A percentile compares a stretch with the other conserved stretches of the same genome.
Conservation (phyloP, 2,888 invertebrate genomes). For the Hofmannophila pseudospretella region DNA sequence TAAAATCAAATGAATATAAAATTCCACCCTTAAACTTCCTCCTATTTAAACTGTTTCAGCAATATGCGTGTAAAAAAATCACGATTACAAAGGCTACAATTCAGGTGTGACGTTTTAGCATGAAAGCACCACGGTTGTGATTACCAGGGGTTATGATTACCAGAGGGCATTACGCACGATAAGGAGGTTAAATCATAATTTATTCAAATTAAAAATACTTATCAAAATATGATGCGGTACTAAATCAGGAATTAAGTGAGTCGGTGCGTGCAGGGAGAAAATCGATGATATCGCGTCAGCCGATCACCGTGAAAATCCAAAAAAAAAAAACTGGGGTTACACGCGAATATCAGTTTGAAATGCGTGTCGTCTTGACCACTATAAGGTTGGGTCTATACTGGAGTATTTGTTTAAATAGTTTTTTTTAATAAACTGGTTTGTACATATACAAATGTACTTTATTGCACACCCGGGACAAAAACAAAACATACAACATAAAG, state of each 20-base stretch:
- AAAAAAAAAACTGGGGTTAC: conserved; percentile 40
- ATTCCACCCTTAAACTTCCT: too few relatives aligned
- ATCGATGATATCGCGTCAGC: conserved; percentile 56
- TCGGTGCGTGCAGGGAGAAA: conserved; percentile 60
- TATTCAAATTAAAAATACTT: conserved; percentile 79
- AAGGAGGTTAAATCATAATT: conserved; percentile 74
- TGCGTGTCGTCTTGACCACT: conserved; percentile 17
- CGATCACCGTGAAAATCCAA: conserved; percentile 73
- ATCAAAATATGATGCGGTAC: conserved; percentile 76
- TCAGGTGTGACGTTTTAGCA: conserved; percentile 38
- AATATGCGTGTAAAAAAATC: conserved; percentile 4
- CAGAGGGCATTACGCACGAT: conserved; percentile 60
- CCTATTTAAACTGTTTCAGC: too few relatives aligned
- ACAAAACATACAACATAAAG: too few relatives aligned
- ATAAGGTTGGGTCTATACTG: conserved; percentile 1
- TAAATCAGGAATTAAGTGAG: conserved; percentile 75
- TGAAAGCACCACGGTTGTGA: conserved; percentile 40
- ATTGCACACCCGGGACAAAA: too few relatives aligned
- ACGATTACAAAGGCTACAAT: conserved; percentile 9
- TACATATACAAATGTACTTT: too few relatives aligned
- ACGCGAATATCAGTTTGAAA: conserved; percentile 64
- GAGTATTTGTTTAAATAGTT: too few relatives aligned
- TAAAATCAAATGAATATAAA: too few relatives aligned
- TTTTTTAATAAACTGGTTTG: too few relatives aligned
- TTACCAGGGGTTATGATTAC: conserved; percentile 63